Conservation (phyloP, 2,113 vertebrate genomes). For the Alethe castanea region DNA sequence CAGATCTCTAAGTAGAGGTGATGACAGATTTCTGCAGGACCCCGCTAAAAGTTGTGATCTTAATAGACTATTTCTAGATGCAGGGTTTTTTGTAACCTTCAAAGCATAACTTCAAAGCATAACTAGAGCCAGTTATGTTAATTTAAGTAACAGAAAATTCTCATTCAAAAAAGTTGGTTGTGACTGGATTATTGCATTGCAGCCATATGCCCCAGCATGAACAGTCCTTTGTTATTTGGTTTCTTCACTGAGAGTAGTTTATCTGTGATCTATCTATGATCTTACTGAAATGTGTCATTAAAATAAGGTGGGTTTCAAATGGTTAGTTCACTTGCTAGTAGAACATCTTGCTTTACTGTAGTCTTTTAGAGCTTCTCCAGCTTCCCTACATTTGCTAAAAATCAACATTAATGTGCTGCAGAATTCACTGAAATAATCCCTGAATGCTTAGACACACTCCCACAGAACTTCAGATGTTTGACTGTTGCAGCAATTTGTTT, state of each 20-base stretch:
- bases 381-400: neutral
- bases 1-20: neutral
- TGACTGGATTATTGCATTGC: neutral
- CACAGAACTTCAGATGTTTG: neutral
- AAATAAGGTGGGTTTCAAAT: neutral
- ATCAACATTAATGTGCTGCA: neutral
- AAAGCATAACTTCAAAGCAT: neutral
- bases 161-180: neutral
- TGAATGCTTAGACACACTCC: neutral
- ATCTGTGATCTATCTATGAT: neutral
- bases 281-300: neutral
- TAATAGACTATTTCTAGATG: neutral
- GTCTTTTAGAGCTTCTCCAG: neutral
- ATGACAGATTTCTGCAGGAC: neutral
- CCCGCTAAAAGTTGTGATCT: neutral
- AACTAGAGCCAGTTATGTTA: neutral
- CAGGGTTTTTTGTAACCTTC: neutral
- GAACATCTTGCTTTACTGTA: neutral
- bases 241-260: neutral
- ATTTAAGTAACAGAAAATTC: neutral
- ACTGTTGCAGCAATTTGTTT: neutral
- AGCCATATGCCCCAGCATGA: neutral
- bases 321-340: neutral
- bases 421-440: neutral
- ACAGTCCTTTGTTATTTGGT: neutral